Percentiles rank a stretch among this genome's conserved stretches.
phyloP scores from a whole-genome alignment of 2,113 vertebrate species.

The Fulica atra region DNA sequence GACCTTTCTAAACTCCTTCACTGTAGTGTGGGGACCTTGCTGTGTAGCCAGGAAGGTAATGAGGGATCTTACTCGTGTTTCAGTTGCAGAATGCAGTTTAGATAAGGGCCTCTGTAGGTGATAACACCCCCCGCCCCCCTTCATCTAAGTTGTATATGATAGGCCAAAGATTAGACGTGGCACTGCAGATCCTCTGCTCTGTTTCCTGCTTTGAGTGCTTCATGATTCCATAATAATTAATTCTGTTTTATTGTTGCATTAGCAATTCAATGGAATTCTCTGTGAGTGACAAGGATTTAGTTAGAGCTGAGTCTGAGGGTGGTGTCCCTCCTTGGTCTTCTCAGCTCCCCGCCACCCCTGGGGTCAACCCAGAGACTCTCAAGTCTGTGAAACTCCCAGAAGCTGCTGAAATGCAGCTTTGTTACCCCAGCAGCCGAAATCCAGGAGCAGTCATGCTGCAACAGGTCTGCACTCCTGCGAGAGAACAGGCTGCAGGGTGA shows the following conservation, averaged over 20 bases:
- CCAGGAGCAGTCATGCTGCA: neutral
- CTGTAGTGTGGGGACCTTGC: too few species aligned
- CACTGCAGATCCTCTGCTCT: neutral
- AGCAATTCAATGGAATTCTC: neutral
- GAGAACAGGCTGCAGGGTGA: slow-evolving; percentile 12
- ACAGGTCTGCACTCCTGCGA: neutral
- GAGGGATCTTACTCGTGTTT: neutral
- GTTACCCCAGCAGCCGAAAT: neutral
- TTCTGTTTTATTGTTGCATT: neutral
- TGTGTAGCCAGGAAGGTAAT: neutral
- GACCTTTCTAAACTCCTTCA: neutral
- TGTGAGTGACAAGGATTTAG: neutral
- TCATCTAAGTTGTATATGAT: accelerated
- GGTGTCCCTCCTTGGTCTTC: neutral
- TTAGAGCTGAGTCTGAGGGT: neutral
- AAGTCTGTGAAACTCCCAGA: neutral
- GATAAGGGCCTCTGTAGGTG: neutral
- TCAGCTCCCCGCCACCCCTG: neutral
- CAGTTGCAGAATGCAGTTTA: accelerated
- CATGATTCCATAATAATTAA: neutral
- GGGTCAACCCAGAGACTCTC: neutral
- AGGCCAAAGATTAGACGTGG: neutral
- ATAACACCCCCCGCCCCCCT: neutral
- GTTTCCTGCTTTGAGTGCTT: neutral
- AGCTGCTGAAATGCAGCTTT: neutral